Conservation (phyloP, 1,140 invertebrate species). For the Penaeus chinensis region DNA sequence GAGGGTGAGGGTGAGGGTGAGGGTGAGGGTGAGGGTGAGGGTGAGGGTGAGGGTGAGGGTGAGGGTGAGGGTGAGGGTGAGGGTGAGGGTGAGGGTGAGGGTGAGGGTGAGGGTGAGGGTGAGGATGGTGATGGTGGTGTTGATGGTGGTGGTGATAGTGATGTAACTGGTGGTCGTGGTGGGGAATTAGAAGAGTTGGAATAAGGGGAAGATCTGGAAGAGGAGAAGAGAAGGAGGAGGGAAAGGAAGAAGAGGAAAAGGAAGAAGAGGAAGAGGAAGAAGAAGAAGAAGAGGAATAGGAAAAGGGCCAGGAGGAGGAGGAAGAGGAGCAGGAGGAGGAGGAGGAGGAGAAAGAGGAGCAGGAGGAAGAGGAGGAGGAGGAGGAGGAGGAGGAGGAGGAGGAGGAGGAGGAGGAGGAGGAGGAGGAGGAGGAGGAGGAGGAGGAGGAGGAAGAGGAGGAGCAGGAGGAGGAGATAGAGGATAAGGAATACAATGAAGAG, state of each 20-base stretch:
- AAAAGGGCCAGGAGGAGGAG: background rate
- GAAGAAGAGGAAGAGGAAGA: background rate
- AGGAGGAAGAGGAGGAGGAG: background rate
- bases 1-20: too few relatives aligned
- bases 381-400: background rate
- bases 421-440: background rate
- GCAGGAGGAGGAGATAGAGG: background rate
- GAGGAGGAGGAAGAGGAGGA: background rate
- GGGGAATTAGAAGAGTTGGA: too few relatives aligned
- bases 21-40: too few relatives aligned
- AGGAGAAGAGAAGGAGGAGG: background rate
- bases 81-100: too few relatives aligned
- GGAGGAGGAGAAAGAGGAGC: too few relatives aligned
- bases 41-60: too few relatives aligned
- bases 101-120: too few relatives aligned
- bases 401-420: background rate
- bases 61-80: too few relatives aligned
- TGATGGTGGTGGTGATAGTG: too few relatives aligned
- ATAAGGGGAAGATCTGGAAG: background rate
- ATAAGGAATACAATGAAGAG: background rate
- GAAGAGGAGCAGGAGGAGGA: background rate
- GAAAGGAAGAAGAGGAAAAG: background rate
- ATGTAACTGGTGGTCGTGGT: too few relatives aligned
- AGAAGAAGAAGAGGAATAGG: background rate
- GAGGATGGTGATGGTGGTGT: too few relatives aligned